phyloP scores from a whole-genome alignment of 2,888 invertebrate genomes.

The Phengaris arion region DNA sequence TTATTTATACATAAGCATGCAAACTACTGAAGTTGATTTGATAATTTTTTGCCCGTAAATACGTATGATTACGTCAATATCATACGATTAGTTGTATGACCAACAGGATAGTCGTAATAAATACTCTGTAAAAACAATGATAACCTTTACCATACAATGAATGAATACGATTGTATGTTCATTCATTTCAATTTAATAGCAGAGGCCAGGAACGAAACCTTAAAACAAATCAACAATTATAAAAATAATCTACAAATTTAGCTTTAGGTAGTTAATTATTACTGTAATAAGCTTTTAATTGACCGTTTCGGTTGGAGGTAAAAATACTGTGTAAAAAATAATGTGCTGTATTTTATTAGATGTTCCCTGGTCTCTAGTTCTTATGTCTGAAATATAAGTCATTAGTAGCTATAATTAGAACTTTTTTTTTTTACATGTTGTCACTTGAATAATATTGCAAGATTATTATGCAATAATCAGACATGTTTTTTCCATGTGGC shows the following conservation, averaged over 20 bases:
- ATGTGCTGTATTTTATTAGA: no score
- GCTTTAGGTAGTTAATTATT: no score
- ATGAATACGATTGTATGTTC: no score
- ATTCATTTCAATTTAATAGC: no score
- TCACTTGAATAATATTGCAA: neutral
- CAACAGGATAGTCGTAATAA: constrained; percentile 10
- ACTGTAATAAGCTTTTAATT: no score
- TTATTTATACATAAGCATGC: no score
- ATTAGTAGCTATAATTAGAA: neutral
- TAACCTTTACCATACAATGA: neutral
- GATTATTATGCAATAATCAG: neutral
- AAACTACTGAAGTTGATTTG: neutral
- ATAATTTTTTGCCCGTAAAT: neutral
- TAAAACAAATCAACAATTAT: neutral
- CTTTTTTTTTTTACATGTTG: neutral
- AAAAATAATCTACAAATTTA: neutral
- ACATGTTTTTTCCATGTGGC: neutral
- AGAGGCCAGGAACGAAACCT: neutral
- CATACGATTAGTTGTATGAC: neutral
- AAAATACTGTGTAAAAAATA: no score
- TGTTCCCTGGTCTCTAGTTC: no score
- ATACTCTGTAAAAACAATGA: constrained; percentile 25
- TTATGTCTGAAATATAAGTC: neutral
- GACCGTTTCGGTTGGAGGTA: no score
- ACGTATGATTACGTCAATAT: neutral